These are phyloP conservation scores for Tanypteryx hageni DNA, from an alignment of 2,888 invertebrate species.

Conservation along the genomic window DNA sequence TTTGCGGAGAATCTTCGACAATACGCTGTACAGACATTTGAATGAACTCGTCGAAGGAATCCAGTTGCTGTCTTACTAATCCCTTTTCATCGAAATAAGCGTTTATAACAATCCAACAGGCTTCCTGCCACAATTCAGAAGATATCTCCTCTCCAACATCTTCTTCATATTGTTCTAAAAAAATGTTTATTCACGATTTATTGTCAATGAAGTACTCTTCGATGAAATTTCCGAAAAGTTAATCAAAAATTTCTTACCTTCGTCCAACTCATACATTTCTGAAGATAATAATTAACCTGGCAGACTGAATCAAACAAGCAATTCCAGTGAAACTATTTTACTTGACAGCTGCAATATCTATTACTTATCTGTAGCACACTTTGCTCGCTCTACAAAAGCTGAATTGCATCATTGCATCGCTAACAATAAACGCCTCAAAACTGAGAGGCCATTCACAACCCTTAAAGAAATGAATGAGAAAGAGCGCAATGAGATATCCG, in stretches of 20 bases:
- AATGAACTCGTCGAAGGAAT: slow-evolving; percentile 99
- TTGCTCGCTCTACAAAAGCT: background rate
- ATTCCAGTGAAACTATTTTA: background rate
- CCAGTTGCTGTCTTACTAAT: slow-evolving; percentile 97
- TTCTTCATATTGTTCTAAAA: slow-evolving; percentile 82
- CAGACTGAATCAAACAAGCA: background rate
- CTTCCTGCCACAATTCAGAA: slow-evolving; percentile 99
- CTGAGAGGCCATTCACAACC: too few species aligned
- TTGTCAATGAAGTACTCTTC: background rate
- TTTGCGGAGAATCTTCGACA: slow-evolving; percentile 99
- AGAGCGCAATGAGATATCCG: too few species aligned
- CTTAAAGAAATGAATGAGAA: too few species aligned
- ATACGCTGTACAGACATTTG: slow-evolving; percentile 99
- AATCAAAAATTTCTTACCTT: slow-evolving; percentile 33
- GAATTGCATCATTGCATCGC: background rate
- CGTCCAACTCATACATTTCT: slow-evolving; percentile 61
- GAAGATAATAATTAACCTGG: background rate
- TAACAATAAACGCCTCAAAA: too few species aligned
- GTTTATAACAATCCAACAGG: slow-evolving; percentile 99
- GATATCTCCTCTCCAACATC: slow-evolving; percentile 97
- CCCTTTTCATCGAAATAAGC: slow-evolving; percentile 99
- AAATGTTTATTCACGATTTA: background rate
- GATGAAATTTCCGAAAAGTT: background rate
- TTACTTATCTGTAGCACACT: background rate
- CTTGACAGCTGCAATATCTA: background rate